Evolutionary conservation across 2,797 vertebrate genomes (phyloP).

Genomic region (Rhynchonycteris naso): DNA sequence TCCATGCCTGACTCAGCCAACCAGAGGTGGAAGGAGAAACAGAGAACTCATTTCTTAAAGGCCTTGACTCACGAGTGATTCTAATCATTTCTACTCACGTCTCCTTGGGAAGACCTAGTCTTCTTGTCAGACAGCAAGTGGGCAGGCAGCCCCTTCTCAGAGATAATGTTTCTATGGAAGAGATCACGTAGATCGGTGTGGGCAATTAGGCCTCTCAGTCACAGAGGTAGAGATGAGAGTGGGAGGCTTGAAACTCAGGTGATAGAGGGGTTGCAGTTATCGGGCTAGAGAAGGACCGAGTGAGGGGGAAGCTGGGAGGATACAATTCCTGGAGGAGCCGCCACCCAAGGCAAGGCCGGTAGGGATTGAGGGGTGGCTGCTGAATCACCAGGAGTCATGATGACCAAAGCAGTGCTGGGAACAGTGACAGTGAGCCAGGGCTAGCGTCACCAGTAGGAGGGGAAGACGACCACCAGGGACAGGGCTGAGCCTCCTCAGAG

Average conservation of each 20-base stretch:
- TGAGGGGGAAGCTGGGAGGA: neutral
- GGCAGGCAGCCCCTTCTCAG: neutral
- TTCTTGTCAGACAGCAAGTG: neutral
- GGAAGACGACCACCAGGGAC: neutral
- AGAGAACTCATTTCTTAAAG: neutral
- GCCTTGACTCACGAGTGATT: neutral
- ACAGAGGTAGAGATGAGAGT: neutral
- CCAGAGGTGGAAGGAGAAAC: neutral
- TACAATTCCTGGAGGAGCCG: no score
- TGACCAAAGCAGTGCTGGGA: neutral
- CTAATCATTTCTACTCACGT: neutral
- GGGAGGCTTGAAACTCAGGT: neutral
- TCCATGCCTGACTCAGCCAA: neutral
- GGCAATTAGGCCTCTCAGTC: neutral
- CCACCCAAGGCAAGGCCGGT: no score
- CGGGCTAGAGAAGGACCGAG: neutral
- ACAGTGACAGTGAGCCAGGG: neutral
- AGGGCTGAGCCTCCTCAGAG: neutral
- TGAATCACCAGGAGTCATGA: neutral
- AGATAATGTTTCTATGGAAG: neutral
- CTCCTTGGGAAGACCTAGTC: neutral
- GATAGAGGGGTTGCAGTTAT: neutral
- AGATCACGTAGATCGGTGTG: neutral
- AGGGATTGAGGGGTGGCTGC: neutral
- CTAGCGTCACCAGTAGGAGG: neutral